Evolutionary conservation across 2,113 vertebrate species (phyloP).

Genomic region (Tympanuchus pallidicinctus): DNA sequence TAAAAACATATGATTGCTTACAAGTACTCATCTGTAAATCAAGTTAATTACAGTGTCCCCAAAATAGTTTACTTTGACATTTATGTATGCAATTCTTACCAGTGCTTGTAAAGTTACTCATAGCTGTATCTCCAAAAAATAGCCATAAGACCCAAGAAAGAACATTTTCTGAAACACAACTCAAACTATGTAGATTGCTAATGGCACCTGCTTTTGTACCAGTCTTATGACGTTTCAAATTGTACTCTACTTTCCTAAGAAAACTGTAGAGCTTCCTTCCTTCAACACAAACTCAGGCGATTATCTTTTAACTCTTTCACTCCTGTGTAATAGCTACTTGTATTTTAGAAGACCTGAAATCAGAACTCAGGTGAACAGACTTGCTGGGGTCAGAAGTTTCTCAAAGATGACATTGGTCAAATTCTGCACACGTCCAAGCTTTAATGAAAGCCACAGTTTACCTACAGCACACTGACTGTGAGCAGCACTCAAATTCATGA

Average conservation of each 20-base stretch:
- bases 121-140: not conserved
- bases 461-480: not conserved
- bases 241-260: not conserved
- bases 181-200: not conserved
- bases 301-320: not conserved
- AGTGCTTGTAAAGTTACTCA: not conserved
- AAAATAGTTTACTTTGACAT: not conserved
- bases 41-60: not conserved
- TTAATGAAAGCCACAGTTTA: not conserved
- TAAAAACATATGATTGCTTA: slow-evolving; percentile 11
- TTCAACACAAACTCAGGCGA: not conserved
- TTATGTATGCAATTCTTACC: not conserved
- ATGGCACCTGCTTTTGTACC: not conserved
- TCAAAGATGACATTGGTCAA: not conserved
- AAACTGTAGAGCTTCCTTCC: not conserved
- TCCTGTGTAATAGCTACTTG: not conserved
- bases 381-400: not conserved
- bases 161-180: not conserved
- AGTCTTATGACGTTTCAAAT: not conserved
- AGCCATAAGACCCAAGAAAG: not conserved
- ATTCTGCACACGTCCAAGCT: not conserved
- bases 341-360: not conserved
- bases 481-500: not conserved
- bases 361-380: not conserved
- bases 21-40: slow-evolving; percentile 36